phyloP scores from a whole-genome alignment of 2,113 vertebrate genomes.

The Panthera tigris region DNA sequence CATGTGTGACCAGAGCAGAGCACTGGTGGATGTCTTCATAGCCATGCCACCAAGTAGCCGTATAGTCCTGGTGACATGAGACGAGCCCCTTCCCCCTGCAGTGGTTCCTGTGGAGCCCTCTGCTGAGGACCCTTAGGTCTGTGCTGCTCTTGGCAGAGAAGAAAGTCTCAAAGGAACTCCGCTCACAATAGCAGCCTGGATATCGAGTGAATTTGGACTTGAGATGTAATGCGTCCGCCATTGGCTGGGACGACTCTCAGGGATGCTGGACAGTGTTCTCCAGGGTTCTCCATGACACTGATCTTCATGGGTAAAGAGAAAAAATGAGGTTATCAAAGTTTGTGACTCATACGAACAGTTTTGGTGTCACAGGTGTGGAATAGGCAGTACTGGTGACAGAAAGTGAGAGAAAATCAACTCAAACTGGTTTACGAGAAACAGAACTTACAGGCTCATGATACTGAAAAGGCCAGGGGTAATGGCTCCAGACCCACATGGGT shows the following conservation, averaged over 20 bases:
- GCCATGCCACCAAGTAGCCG: background rate
- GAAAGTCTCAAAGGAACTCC: background rate
- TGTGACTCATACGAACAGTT: background rate
- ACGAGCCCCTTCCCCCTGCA: too few species aligned
- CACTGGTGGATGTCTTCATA: background rate
- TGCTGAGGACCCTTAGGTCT: background rate
- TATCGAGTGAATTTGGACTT: background rate
- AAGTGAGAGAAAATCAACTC: background rate
- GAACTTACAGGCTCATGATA: too few species aligned
- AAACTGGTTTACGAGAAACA: too few species aligned
- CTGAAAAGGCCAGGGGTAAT: background rate
- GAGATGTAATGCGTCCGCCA: background rate
- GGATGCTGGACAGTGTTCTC: rapidly evolving
- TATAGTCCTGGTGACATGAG: rapidly evolving
- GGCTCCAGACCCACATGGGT: background rate
- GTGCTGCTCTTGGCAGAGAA: background rate
- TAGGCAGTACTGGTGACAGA: background rate
- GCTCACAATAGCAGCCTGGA: too few species aligned
- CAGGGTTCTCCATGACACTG: background rate
- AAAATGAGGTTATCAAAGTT: background rate
- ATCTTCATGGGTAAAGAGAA: background rate
- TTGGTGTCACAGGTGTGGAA: background rate
- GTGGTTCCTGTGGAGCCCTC: background rate
- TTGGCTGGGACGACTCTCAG: background rate
- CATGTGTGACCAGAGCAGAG: background rate